Evolutionary conservation across 2,797 vertebrate species (phyloP), one percentile per base, ranked within the genome.

Genomic region (Ptychadena robeensis): DNA sequence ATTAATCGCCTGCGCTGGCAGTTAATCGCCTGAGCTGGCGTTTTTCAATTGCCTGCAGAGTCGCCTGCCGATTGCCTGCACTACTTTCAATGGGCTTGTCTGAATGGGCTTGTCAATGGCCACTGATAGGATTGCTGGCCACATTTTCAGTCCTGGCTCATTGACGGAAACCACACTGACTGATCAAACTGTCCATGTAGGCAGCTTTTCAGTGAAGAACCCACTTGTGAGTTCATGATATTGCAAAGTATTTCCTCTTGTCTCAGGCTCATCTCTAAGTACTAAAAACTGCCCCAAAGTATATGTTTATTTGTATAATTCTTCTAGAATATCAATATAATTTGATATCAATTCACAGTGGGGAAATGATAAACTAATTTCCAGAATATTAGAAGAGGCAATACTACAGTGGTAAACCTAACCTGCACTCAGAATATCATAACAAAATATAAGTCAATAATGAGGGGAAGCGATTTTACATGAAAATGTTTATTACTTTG

Each of bases 401-500:
- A 18, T 15, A 18, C 4, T 5, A 27, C 61, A 25, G 59, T 61
- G 25, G 59, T 5, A n/a, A 61, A 25, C 11, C 12, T 27, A 27
- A 77, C 44, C 63, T 27, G 11, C 44, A 9, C 7, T 53, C 25
- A 48, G 4, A 78, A 14, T 15, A 34, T 78, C 7, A 44, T 34
- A 48, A n/a, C 11, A 11, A 76, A 66, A 48, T 67, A 35, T 22
- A 79, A 28, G 30, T 53, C 30, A 27, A 57, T 78, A 78, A 68
- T 25, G 31, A 64, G 44, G 38, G 77, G 77, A 84, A 80, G 71
- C 44, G 44, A 74, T 73, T 68, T 69, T 48, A 38, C 64, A 59
- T 30, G 28, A 32, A 40, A 82, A 65, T 73, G 82, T 88, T 88
- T 85, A 88, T 85, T 75, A 75, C 84, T 90, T 89, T 88, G 85